phyloP scores from a whole-genome alignment of 2,797 vertebrate genomes.

The Paratrypauchen microcephalus region DNA sequence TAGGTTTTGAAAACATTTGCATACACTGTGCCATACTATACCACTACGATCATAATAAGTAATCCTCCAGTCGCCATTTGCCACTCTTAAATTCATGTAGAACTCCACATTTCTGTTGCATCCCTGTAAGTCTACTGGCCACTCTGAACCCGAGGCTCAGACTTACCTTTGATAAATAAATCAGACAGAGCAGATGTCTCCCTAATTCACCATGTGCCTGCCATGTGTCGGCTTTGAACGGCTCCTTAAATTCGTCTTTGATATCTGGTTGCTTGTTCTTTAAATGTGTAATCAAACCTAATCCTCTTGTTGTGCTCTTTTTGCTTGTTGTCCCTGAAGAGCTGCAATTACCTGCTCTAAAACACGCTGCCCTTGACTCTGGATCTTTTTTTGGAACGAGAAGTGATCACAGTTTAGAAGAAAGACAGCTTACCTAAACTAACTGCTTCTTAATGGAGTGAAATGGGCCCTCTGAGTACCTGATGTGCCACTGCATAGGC shows the following conservation, averaged over 20 bases:
- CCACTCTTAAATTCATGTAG: constrained; percentile 8
- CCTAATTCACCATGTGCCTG: constrained; percentile 45
- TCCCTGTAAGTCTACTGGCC: constrained; percentile 37
- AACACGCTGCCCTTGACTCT: constrained; percentile 53
- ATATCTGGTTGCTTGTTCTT: constrained; percentile 57
- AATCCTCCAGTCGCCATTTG: constrained; percentile 3
- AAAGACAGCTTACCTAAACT: constrained; percentile 31
- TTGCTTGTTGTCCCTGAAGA: constrained; percentile 58
- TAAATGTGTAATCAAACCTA: constrained; percentile 66
- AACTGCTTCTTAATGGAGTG: constrained; percentile 46
- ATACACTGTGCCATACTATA: neutral
- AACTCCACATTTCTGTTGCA: constrained; percentile 17
- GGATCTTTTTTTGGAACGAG: constrained; percentile 46
- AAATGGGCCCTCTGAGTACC: constrained; percentile 34
- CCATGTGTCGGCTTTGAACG: constrained; percentile 55
- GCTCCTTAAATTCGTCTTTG: constrained; percentile 55
- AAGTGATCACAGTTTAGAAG: constrained; percentile 34
- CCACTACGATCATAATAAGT: neutral
- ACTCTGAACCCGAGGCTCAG: constrained; percentile 35
- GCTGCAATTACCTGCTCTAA: constrained; percentile 59
- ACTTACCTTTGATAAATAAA: constrained; percentile 53
- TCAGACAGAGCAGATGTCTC: constrained; percentile 50
- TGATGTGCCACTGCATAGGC: constrained; percentile 25
- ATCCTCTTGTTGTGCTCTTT: constrained; percentile 65
- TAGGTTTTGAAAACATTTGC: neutral